Percentiles rank a stretch among this genome's conserved stretches.
These are phyloP conservation scores for Venusia cambrica DNA, from an alignment of 2,888 invertebrate genomes.

Conservation along the genomic window DNA sequence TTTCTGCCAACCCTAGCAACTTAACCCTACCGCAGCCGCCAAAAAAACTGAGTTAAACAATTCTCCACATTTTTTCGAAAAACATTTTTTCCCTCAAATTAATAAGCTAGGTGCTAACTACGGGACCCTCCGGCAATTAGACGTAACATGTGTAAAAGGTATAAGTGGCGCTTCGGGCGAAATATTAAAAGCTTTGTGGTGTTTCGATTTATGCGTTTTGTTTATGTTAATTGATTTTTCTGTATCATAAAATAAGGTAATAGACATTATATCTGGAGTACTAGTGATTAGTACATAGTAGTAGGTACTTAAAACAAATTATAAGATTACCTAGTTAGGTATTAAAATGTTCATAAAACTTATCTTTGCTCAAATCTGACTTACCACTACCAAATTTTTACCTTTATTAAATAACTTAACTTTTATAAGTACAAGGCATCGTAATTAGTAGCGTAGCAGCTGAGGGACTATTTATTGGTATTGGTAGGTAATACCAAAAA, in stretches of 20 bases:
- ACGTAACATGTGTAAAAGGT: conserved; percentile 60
- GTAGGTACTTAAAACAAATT: too few relatives aligned
- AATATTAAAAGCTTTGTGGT: conserved; percentile 36
- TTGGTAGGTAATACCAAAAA: too few relatives aligned
- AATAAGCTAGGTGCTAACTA: conserved; percentile 64
- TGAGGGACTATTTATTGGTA: too few relatives aligned
- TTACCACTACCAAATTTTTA: too few relatives aligned
- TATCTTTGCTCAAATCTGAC: too few relatives aligned
- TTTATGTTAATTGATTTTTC: conserved; percentile 25
- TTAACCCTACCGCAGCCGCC: conserved; percentile 40
- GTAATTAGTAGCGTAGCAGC: too few relatives aligned
- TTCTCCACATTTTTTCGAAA: conserved; percentile 26
- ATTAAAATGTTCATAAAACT: too few relatives aligned
- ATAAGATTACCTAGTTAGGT: too few relatives aligned
- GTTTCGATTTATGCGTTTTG: conserved; percentile 37
- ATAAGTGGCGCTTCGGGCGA: conserved; percentile 63
- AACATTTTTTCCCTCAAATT: conserved; percentile 24
- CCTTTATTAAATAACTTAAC: too few relatives aligned
- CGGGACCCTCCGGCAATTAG: conserved; percentile 40
- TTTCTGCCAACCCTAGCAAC: conserved; percentile 41
- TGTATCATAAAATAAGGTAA: background rate
- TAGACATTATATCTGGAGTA: too few relatives aligned
- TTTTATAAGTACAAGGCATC: too few relatives aligned
- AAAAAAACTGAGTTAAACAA: conserved; percentile 42
- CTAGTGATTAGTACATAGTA: too few relatives aligned